Percentiles rank a stretch among this genome's conserved stretches.
phyloP scores from a whole-genome alignment of 2,797 vertebrate genomes.

The Urosaurus nigricauda region DNA sequence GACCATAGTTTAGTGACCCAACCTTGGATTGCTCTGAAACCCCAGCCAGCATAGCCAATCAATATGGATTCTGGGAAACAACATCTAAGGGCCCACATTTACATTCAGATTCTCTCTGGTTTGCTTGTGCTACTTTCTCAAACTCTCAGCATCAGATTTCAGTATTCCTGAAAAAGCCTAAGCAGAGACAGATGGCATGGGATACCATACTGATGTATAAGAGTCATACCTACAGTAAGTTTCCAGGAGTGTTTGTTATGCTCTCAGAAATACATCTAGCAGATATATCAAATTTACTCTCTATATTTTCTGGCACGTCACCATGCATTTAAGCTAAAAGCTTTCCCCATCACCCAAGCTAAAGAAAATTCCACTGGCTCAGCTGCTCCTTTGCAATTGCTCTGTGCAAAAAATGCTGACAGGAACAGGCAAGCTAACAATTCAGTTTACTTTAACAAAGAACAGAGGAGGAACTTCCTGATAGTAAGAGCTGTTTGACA shows the following conservation, averaged over 20 bases:
- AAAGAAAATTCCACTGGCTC: neutral
- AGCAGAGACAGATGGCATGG: neutral
- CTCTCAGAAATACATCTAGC: neutral
- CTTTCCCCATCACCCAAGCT: neutral
- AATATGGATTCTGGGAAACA: no score
- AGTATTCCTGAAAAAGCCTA: neutral
- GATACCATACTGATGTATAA: neutral
- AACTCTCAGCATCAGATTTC: neutral
- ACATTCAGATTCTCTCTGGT: no score
- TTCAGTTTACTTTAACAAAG: neutral
- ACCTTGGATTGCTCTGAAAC: no score
- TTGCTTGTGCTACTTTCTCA: neutral
- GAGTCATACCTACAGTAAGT: neutral
- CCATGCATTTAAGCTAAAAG: neutral
- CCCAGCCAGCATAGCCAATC: no score
- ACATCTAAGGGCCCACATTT: no score
- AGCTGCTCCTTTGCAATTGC: neutral
- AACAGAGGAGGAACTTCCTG: neutral
- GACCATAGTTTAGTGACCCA: no score
- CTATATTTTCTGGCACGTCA: neutral
- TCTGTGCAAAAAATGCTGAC: neutral
- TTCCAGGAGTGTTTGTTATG: neutral
- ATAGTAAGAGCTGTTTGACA: no score
- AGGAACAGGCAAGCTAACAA: no score
- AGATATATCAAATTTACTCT: neutral